Conservation (phyloP, 2,888 invertebrate species). For the Philhelius pedissequus region DNA sequence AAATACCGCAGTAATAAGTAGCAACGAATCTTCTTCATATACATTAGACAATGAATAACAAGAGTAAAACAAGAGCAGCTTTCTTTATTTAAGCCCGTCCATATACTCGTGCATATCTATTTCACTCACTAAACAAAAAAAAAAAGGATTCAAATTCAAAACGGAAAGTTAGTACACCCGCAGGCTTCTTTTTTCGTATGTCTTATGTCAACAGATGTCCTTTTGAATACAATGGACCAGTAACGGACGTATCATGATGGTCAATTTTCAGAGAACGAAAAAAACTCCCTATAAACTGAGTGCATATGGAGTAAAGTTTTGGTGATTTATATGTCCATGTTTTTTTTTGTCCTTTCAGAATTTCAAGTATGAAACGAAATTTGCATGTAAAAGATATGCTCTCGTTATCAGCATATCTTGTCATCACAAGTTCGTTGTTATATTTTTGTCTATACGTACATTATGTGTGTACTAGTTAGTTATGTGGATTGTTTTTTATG, state of each 20-base stretch:
- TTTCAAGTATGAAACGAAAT: neutral
- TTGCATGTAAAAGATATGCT: conserved; percentile 64
- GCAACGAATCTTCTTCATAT: too few species aligned
- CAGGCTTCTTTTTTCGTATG: conserved; percentile 50
- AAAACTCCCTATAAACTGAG: conserved; percentile 23
- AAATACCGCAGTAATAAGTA: too few species aligned
- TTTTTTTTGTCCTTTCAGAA: conserved; percentile 13
- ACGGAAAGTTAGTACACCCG: conserved; percentile 46
- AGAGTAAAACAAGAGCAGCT: neutral
- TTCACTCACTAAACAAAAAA: conserved; percentile 19
- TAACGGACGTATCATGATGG: conserved; percentile 30
- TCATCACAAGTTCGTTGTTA: conserved; percentile 45
- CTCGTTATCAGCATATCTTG: conserved; percentile 62
- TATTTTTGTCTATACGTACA: neutral
- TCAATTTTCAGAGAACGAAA: conserved; percentile 24
- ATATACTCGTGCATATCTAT: conserved; percentile 10
- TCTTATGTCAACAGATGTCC: conserved; percentile 67
- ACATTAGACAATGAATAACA: neutral
- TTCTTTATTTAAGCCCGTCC: neutral
- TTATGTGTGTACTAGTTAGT: too few species aligned
- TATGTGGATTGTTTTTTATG: neutral
- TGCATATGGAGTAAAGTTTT: conserved; percentile 47
- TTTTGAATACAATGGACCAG: conserved; percentile 52
- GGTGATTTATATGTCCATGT: conserved; percentile 16
- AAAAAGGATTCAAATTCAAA: conserved; percentile 18